These are phyloP conservation scores for Grantiella picta DNA, from an alignment of 2,113 vertebrate species.

Conservation along the genomic window DNA sequence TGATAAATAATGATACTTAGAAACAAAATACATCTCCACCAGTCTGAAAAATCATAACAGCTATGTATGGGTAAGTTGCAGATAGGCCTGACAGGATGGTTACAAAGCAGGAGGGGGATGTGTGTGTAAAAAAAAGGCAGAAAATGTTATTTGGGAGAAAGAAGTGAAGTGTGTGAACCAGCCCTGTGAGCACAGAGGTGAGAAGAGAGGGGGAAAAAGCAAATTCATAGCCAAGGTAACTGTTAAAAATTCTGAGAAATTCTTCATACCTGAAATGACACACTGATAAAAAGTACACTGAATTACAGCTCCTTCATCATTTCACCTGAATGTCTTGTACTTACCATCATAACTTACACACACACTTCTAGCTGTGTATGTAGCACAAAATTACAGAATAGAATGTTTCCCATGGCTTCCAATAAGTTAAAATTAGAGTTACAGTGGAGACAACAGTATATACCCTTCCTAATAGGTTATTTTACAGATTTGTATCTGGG, in stretches of 20 bases:
- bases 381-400: neutral
- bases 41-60: neutral
- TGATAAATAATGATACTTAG: neutral
- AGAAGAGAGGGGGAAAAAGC: neutral
- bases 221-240: neutral
- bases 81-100: neutral
- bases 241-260: neutral
- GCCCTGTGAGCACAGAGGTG: accelerated
- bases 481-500: neutral
- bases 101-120: accelerated
- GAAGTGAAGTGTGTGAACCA: neutral
- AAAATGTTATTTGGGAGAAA: neutral
- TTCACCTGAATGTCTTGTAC: neutral
- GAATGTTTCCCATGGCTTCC: neutral
- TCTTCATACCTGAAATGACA: neutral
- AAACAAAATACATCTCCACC: neutral
- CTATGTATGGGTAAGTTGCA: neutral
- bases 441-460: neutral
- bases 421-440: neutral
- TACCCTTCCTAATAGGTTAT: neutral
- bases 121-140: neutral
- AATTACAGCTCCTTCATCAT: neutral
- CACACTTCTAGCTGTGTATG: neutral
- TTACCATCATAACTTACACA: neutral
- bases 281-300: neutral